Conservation (phyloP, 35 echinoderm and acorn worm species). For the Hemicentrotus pulcherrimus region DNA sequence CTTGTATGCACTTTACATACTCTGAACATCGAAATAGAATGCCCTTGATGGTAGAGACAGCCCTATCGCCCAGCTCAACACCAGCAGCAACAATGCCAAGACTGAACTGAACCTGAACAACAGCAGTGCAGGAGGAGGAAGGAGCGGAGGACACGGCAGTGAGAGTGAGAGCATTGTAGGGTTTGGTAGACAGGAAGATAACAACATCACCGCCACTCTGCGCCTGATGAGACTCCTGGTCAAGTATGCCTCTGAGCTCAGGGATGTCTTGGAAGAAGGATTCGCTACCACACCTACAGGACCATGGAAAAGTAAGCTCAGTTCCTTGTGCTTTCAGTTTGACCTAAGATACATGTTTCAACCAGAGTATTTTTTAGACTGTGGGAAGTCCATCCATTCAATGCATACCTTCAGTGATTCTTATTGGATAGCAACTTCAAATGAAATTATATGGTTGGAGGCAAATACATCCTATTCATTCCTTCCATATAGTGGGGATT, state of each 20-base stretch:
- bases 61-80: background rate
- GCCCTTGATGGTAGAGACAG: background rate
- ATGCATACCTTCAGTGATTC: too few relatives aligned
- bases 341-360: background rate
- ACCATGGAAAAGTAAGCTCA: slow-evolving; percentile 92
- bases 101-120: slow-evolving; percentile 30
- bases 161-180: slow-evolving; percentile 29
- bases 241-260: slow-evolving; percentile 91
- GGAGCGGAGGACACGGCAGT: background rate
- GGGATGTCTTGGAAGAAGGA: slow-evolving; percentile 90
- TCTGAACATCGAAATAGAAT: background rate
- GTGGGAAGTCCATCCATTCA: too few relatives aligned
- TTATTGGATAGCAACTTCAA: too few relatives aligned
- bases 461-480: too few relatives aligned
- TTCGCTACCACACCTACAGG: slow-evolving; percentile 87
- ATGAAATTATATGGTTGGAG: too few relatives aligned
- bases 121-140: slow-evolving; percentile 48
- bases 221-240: slow-evolving; percentile 85
- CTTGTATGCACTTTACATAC: background rate
- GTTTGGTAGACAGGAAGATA: slow-evolving; percentile 81
- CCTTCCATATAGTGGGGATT: too few relatives aligned
- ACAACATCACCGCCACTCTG: slow-evolving; percentile 92
- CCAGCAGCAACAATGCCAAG: slow-evolving; percentile 73
- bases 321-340: background rate
- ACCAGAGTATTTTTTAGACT: too few relatives aligned